Evolutionary conservation across 2,797 vertebrate species (phyloP).

Genomic region (Lindbergichthys nudifrons): DNA sequence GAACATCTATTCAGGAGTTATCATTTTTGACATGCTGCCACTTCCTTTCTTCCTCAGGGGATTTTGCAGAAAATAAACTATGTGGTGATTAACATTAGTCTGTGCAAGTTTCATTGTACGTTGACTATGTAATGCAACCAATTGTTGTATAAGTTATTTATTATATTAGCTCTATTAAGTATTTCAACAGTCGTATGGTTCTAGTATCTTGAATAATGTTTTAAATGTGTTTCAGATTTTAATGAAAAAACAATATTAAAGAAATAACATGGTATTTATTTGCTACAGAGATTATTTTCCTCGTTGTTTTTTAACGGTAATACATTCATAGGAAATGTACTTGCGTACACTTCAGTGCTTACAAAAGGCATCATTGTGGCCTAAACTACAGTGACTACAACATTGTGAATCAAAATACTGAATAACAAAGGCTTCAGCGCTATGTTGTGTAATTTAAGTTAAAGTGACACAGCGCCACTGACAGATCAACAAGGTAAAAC

Average conservation of each 20-base stretch:
- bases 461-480: constrained; percentile 7
- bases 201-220: neutral
- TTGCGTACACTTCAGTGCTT: neutral
- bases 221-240: neutral
- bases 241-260: neutral
- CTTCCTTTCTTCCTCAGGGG: neutral
- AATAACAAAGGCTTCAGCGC: constrained; percentile 20
- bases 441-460: constrained; percentile 44
- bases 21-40: neutral
- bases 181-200: neutral
- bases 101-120: neutral
- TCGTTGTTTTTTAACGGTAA: neutral
- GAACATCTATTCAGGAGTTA: neutral
- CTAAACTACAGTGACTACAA: neutral
- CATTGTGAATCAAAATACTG: neutral
- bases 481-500: neutral
- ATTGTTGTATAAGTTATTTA: neutral
- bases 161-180: neutral
- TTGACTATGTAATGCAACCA: neutral
- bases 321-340: neutral
- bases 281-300: neutral
- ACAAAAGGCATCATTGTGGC: neutral
- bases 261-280: neutral
- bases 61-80: neutral
- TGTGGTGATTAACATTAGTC: neutral